phyloP scores from a whole-genome alignment of 2,797 vertebrate species.

The Pitangus sulphuratus region DNA sequence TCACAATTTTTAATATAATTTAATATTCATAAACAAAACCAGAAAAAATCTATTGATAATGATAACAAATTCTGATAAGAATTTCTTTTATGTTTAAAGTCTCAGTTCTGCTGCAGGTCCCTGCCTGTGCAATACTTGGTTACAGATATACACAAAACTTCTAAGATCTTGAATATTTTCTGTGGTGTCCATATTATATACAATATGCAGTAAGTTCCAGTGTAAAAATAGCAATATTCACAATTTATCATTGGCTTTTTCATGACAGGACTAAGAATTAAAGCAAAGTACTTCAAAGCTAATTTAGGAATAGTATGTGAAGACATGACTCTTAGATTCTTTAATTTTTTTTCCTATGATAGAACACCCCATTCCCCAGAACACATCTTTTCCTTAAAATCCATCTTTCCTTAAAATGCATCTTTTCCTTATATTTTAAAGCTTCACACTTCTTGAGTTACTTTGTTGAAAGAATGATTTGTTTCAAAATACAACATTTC shows the following conservation, averaged over 20 bases:
- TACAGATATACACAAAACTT: not conserved
- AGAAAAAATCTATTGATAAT: not conserved
- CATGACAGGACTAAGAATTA: not conserved
- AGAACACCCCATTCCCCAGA: not conserved
- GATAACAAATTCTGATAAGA: not conserved
- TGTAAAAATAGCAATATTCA: constrained; percentile 2
- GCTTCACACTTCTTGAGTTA: not conserved
- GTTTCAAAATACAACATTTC: not conserved
- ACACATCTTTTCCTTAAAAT: not conserved
- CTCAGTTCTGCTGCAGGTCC: not conserved
- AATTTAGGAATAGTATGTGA: not conserved
- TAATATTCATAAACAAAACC: not conserved
- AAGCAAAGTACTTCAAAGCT: not conserved
- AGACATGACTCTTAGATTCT: not conserved
- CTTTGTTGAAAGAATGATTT: not conserved
- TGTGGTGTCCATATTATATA: not conserved
- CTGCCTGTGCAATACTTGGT: not conserved
- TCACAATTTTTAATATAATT: not conserved
- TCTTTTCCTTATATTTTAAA: constrained; percentile 16
- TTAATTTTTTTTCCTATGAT: not conserved
- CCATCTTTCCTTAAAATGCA: not conserved
- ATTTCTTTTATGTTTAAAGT: not conserved
- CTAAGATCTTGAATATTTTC: not conserved
- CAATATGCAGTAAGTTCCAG: not conserved
- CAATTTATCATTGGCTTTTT: not conserved